Percentiles rank a stretch among this genome's conserved stretches.
phyloP scores from a whole-genome alignment of 2,888 invertebrate species.

The Cynaeus angustus region DNA sequence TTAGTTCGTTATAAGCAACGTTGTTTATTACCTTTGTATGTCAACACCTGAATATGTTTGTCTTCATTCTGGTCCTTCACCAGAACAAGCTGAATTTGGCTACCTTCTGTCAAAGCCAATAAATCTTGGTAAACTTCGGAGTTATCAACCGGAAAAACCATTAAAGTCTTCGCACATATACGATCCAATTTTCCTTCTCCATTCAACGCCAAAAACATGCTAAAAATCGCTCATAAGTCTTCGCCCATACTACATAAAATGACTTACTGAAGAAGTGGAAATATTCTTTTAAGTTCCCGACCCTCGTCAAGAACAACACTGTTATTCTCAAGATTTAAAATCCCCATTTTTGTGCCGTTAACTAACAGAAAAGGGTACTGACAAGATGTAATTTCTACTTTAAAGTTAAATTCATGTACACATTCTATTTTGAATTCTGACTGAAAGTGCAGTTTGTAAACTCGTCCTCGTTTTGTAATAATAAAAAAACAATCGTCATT shows the following conservation, averaged over 20 bases:
- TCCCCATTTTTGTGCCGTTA: constrained; percentile 9
- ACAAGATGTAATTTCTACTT: constrained; percentile 22
- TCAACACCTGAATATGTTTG: constrained; percentile 51
- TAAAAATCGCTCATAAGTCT: too few species aligned
- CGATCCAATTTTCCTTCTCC: constrained; percentile 51
- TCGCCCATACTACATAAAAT: too few species aligned
- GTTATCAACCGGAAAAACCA: constrained; percentile 53
- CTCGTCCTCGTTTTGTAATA: constrained; percentile 10
- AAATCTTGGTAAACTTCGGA: constrained; percentile 16
- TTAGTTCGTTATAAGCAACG: too few species aligned
- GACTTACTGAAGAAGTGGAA: constrained; percentile 9
- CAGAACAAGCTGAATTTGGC: neutral
- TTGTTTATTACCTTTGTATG: constrained; percentile 39
- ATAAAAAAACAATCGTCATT: constrained; percentile 12
- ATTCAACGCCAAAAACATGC: constrained; percentile 56
- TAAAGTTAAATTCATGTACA: constrained; percentile 28
- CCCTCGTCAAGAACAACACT: neutral
- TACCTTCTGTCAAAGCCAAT: neutral
- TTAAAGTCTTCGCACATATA: constrained; percentile 53
- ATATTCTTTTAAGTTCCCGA: neutral
- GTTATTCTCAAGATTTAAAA: constrained; percentile 11
- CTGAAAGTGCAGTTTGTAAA: constrained; percentile 1
- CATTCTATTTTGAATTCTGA: constrained; percentile 12
- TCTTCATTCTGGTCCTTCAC: constrained; percentile 25
- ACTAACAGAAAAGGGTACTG: constrained; percentile 20